Percentiles rank a stretch among this genome's conserved stretches.
Evolutionary conservation across 2,113 vertebrate genomes (phyloP).

Genomic region (Oryzias woworae): DNA sequence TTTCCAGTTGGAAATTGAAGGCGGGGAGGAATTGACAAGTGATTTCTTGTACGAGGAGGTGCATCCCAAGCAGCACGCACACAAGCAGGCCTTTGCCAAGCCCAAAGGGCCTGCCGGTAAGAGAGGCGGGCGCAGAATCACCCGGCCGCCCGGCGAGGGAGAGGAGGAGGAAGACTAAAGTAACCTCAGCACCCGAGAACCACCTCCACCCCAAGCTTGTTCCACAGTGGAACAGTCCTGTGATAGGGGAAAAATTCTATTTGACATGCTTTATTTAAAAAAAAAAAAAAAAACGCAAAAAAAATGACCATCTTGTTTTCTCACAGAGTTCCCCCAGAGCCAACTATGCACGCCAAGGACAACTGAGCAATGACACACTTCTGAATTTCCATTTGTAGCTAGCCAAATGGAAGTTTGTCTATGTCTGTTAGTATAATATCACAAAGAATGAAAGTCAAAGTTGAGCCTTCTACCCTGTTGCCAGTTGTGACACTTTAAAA

Average conservation of each 20-base stretch:
- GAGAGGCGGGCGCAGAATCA: slow-evolving; percentile 89
- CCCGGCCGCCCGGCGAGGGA: slow-evolving; percentile 82
- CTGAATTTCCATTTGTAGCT: slow-evolving; percentile 70
- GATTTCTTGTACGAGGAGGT: slow-evolving; percentile 97
- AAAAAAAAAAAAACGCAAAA: slow-evolving; percentile 44
- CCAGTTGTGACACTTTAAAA: slow-evolving; percentile 37
- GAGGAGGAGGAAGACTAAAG: slow-evolving; percentile 81
- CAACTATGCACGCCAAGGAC: slow-evolving; percentile 78
- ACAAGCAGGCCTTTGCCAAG: slow-evolving; percentile 94
- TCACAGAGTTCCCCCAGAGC: slow-evolving; percentile 59
- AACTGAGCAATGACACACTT: slow-evolving; percentile 67
- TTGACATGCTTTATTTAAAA: slow-evolving; percentile 54
- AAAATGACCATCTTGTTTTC: not conserved
- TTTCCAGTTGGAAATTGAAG: slow-evolving; percentile 91
- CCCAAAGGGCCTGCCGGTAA: slow-evolving; percentile 93
- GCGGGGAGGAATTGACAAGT: slow-evolving; percentile 90
- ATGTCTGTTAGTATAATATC: slow-evolving; percentile 48
- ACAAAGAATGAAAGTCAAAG: slow-evolving; percentile 19
- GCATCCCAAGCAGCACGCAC: slow-evolving; percentile 95
- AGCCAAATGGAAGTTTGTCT: slow-evolving; percentile 58
- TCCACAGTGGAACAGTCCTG: slow-evolving; percentile 73
- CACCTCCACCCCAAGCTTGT: slow-evolving; percentile 36
- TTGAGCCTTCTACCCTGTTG: slow-evolving; percentile 44
- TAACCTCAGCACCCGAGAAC: slow-evolving; percentile 40
- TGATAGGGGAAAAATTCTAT: slow-evolving; percentile 40